Evolutionary conservation across 2,797 vertebrate species (phyloP).

Genomic region (Enteromius viviparus): DNA sequence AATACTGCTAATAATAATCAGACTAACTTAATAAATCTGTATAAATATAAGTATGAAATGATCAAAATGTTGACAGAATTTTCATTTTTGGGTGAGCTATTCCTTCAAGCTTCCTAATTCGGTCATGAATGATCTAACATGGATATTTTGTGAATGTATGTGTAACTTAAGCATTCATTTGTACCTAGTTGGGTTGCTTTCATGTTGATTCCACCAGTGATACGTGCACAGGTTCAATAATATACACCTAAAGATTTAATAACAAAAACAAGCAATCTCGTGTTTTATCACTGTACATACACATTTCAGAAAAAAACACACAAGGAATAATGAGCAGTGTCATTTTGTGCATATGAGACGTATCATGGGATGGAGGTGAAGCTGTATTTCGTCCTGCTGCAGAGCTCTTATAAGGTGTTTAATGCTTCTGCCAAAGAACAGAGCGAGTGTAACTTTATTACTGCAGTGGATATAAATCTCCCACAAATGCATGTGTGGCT

Average conservation of each 20-base stretch:
- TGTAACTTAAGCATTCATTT: neutral
- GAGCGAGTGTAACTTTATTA: conserved; percentile 40
- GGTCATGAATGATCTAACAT: neutral
- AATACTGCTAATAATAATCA: no score
- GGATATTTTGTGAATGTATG: neutral
- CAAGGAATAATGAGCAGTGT: neutral
- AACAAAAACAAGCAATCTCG: neutral
- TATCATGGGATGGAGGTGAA: neutral
- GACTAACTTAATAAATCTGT: neutral
- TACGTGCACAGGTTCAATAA: neutral
- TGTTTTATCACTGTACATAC: neutral
- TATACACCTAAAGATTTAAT: neutral
- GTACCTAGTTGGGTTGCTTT: neutral
- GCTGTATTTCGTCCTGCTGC: conserved; percentile 4
- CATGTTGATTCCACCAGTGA: neutral
- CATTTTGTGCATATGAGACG: neutral
- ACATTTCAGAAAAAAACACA: neutral
- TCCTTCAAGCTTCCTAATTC: neutral
- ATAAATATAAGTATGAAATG: neutral
- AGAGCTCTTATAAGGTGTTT: conserved; percentile 30
- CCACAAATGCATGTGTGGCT: neutral
- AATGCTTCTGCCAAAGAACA: conserved; percentile 37
- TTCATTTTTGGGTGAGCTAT: no score
- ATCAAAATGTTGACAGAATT: no score
- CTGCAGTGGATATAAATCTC: conserved; percentile 53